These are phyloP conservation scores for Trissonchulus sp. DNA, from an alignment of 2,888 invertebrate species.

Conservation along the genomic window DNA sequence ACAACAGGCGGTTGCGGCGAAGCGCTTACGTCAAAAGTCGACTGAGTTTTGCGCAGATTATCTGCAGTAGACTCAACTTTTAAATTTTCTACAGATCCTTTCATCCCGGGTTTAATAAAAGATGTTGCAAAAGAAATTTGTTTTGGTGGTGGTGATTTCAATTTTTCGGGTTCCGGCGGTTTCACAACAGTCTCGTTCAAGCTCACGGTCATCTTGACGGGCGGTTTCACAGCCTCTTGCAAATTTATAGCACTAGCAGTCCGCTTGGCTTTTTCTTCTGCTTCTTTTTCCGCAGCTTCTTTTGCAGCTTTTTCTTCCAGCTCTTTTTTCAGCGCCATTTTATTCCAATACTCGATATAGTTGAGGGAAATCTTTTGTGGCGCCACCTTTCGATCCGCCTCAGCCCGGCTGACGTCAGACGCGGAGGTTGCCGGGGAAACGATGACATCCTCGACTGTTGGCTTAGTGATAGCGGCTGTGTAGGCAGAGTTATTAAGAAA, in stretches of 20 bases:
- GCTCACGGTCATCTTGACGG: no score
- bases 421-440: not conserved
- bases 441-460: not conserved
- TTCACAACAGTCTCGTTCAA: not conserved
- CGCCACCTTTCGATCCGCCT: not conserved
- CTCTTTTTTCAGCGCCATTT: constrained; percentile 8
- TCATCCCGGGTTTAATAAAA: not conserved
- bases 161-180: not conserved
- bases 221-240: not conserved
- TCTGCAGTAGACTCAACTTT: no score
- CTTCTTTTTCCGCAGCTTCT: not conserved
- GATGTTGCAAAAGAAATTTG: not conserved
- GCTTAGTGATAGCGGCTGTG: not conserved
- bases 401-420: not conserved
- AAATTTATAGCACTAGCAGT: not conserved
- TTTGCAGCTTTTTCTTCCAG: constrained; percentile 1
- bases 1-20: not conserved
- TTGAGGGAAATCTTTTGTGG: constrained; percentile 25
- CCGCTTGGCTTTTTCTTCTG: not conserved
- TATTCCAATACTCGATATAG: constrained; percentile 27
- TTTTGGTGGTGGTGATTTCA: not conserved
- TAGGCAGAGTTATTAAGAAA: not conserved
- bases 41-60: not conserved
- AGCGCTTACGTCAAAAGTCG: not conserved
- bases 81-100: not conserved